Percentiles rank a stretch among this genome's conserved stretches.
Evolutionary conservation across 2,888 invertebrate species (phyloP).

Genomic region (Sycophila texana): DNA sequence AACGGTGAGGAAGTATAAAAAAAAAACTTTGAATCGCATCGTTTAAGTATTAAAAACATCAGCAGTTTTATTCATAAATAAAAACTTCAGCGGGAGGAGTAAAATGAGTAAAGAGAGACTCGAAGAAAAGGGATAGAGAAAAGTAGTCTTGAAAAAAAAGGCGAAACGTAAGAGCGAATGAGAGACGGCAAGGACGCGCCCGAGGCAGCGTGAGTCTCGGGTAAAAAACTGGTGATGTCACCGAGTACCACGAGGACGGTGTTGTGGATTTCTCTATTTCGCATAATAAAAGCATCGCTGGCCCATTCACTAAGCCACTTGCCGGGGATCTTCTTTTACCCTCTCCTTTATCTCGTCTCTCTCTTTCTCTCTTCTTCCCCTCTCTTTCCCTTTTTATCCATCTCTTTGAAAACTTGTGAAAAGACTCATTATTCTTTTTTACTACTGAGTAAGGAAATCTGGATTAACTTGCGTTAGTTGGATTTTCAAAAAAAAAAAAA

Average conservation of each 20-base stretch:
- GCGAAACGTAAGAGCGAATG: not conserved
- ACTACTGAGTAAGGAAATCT: not conserved
- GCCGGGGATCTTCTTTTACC: not conserved
- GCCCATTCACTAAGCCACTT: slow-evolving; percentile 36
- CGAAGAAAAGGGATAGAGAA: not conserved
- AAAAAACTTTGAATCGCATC: too few relatives aligned
- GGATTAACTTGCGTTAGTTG: slow-evolving; percentile 28
- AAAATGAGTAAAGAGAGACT: not conserved
- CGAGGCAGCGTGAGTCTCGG: not conserved
- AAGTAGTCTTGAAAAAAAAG: too few relatives aligned
- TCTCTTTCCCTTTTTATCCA: not conserved
- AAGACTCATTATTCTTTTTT: slow-evolving; percentile 16
- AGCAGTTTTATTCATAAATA: too few relatives aligned
- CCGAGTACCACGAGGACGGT: slow-evolving; percentile 16
- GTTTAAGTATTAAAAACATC: too few relatives aligned
- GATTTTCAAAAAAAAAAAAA: not conserved
- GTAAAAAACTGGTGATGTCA: slow-evolving; percentile 27
- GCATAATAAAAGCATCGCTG: slow-evolving; percentile 31
- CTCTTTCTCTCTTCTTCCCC: not conserved
- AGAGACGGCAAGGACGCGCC: not conserved
- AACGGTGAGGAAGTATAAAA: too few relatives aligned
- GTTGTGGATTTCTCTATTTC: slow-evolving; percentile 44
- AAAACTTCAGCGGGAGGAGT: not conserved
- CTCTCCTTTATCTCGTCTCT: not conserved
- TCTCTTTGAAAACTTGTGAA: slow-evolving; percentile 24